Conservation (phyloP, 2,888 invertebrate species). For the Oscheius sp. region DNA sequence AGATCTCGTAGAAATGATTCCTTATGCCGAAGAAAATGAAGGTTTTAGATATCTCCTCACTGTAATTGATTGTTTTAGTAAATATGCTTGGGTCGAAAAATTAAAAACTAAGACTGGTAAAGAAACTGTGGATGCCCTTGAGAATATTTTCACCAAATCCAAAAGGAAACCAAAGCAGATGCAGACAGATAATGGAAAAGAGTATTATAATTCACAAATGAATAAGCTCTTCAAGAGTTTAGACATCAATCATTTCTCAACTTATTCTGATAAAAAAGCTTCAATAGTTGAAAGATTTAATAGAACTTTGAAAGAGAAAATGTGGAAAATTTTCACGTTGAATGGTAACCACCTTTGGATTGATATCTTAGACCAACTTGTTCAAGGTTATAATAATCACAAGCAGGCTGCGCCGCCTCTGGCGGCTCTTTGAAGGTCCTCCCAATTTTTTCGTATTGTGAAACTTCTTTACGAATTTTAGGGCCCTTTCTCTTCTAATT, state of each 20-base stretch:
- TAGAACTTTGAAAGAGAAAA: no score
- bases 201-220: neutral
- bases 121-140: conserved; percentile 46
- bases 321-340: no score
- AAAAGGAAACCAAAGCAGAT: neutral
- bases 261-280: neutral
- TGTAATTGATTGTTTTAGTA: conserved; percentile 39
- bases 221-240: neutral
- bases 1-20: conserved; percentile 54
- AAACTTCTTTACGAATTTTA: no score
- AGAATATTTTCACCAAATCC: conserved; percentile 31
- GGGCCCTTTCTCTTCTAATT: no score
- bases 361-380: no score
- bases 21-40: conserved; percentile 50
- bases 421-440: no score
- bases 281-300: no score
- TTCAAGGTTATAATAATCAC: no score
- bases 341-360: no score
- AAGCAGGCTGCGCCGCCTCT: no score
- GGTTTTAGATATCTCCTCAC: conserved; percentile 37
- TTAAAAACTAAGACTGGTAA: conserved; percentile 47
- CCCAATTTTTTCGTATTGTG: no score
- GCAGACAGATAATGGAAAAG: neutral
- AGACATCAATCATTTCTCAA: no score
- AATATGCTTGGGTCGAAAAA: conserved; percentile 42